phyloP scores from a whole-genome alignment of 1,140 invertebrate species.

The Drosophila nannoptera region DNA sequence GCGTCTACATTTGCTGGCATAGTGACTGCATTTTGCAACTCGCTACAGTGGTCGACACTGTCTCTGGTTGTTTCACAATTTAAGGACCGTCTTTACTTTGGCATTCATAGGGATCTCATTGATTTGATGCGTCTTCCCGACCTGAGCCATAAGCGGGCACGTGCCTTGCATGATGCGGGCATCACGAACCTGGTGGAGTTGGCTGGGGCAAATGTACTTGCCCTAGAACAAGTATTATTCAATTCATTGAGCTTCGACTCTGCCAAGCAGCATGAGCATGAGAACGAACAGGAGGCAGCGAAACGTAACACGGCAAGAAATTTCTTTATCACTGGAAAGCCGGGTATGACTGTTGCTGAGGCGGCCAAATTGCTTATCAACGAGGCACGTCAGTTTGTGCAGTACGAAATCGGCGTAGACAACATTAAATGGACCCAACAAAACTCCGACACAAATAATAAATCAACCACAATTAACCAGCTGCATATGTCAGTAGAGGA shows the following conservation, averaged over 20 bases:
- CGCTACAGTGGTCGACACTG: constrained; percentile 95
- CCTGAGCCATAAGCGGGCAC: constrained; percentile 91
- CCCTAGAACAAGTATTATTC: constrained; percentile 88
- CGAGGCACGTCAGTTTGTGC: constrained; percentile 87
- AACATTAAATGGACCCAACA: constrained; percentile 81
- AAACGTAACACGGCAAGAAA: constrained; percentile 85
- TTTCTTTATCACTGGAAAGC: constrained; percentile 91
- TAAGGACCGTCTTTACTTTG: constrained; percentile 95
- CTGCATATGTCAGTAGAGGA: constrained; percentile 54
- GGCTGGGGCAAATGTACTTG: constrained; percentile 84
- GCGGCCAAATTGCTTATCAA: constrained; percentile 89
- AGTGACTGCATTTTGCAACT: constrained; percentile 93
- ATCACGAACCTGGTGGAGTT: constrained; percentile 88
- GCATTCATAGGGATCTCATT: constrained; percentile 93
- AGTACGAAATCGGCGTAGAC: constrained; percentile 82
- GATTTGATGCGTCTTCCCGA: constrained; percentile 93
- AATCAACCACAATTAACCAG: neutral
- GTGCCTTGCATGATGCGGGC: constrained; percentile 91
- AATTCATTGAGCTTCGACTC: constrained; percentile 92
- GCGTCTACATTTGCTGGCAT: constrained; percentile 97
- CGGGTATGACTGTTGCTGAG: constrained; percentile 88
- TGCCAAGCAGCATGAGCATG: constrained; percentile 86
- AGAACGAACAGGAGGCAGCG: constrained; percentile 84
- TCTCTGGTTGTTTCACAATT: constrained; percentile 95
- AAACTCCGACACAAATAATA: too few species aligned